Conservation (phyloP, 2,797 vertebrate species). For the Malurus splendens region DNA sequence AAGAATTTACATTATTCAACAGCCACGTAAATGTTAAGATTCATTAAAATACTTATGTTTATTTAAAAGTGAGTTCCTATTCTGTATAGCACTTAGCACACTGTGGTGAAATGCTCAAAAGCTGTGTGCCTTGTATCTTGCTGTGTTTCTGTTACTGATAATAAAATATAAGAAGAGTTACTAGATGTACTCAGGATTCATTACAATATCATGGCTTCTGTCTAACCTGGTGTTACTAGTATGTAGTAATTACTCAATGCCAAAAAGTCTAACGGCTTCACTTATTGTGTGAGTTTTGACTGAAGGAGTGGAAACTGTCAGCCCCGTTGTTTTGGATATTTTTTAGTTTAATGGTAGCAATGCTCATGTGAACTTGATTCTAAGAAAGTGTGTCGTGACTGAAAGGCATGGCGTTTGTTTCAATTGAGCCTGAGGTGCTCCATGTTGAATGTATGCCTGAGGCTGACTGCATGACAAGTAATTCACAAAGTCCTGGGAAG, state of each 20-base stretch:
- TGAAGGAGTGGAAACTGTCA: not conserved
- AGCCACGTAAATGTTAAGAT: slow-evolving; percentile 86
- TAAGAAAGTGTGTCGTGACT: not conserved
- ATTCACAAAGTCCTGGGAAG: not conserved
- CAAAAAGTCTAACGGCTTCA: not conserved
- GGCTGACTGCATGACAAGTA: not conserved
- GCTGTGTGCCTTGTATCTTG: slow-evolving; percentile 19
- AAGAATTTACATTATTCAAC: slow-evolving; percentile 83
- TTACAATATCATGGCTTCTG: not conserved
- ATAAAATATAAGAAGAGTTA: slow-evolving; percentile 54
- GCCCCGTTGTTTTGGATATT: not conserved
- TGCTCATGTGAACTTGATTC: not conserved
- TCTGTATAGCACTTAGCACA: not conserved
- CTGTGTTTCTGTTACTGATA: slow-evolving; percentile 38
- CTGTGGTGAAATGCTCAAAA: not conserved
- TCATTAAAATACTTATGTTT: slow-evolving; percentile 21
- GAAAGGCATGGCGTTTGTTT: not conserved
- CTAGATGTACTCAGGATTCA: not conserved
- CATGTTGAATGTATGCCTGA: not conserved
- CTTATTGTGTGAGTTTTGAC: not conserved
- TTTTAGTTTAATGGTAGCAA: not conserved
- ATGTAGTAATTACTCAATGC: not conserved
- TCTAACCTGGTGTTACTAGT: not conserved
- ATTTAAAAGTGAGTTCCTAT: not conserved
- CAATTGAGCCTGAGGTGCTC: not conserved